Evolutionary conservation across 2,888 invertebrate genomes (phyloP).

Genomic region (Ypsolopha sequella): DNA sequence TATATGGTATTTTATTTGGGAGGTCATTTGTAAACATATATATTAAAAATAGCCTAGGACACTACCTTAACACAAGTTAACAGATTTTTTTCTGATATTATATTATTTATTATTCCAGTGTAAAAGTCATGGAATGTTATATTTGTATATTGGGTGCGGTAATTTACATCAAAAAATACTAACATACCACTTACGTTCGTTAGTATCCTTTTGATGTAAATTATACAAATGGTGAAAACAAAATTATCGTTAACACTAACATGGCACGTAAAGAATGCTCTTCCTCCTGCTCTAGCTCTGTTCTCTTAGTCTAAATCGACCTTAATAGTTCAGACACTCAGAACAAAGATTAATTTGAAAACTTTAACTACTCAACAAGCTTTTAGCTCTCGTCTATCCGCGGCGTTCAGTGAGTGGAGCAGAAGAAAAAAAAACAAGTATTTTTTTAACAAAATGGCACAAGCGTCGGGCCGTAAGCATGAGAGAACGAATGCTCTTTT

Average conservation of each 20-base stretch:
- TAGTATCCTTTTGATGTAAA: neutral
- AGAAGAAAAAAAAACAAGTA: neutral
- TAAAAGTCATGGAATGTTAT: too few species aligned
- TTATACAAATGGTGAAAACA: neutral
- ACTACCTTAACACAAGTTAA: too few species aligned
- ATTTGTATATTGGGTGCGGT: too few species aligned
- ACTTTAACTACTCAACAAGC: neutral
- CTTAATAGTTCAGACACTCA: neutral
- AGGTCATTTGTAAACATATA: too few species aligned
- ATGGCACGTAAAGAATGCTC: neutral
- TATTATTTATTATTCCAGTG: too few species aligned
- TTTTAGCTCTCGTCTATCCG: neutral
- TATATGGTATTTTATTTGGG: too few species aligned
- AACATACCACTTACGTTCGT: too few species aligned
- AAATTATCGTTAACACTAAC: neutral
- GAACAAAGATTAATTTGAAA: neutral
- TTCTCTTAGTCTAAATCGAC: neutral
- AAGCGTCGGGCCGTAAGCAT: conserved; percentile 14
- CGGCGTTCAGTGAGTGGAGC: neutral
- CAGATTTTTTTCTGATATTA: too few species aligned
- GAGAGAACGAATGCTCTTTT: conserved; percentile 45
- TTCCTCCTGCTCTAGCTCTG: neutral
- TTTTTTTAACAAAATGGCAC: conserved; percentile 3
- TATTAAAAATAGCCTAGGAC: too few species aligned
- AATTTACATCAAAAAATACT: too few species aligned